Conservation (phyloP, 2,113 vertebrate species). For the Leptobrachium ailaonicum region DNA sequence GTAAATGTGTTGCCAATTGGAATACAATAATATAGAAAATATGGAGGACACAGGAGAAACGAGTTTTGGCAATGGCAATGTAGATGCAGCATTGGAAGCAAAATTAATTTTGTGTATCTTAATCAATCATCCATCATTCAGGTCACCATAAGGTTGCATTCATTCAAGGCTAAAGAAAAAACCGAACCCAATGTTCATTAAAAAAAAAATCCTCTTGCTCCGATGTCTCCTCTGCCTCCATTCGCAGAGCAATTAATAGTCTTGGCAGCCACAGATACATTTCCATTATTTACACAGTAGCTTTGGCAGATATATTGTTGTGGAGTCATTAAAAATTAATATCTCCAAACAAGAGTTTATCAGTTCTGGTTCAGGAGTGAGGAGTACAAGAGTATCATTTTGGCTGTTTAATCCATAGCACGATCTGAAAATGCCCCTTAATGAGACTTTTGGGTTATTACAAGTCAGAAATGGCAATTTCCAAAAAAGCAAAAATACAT, state of each 20-base stretch:
- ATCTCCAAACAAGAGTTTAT: slow-evolving; percentile 42
- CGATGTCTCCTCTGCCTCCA: slow-evolving; percentile 2
- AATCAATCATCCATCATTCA: too few species aligned
- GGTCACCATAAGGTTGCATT: too few species aligned
- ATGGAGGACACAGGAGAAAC: too few species aligned
- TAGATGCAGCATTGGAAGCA: too few species aligned
- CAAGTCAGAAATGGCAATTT: slow-evolving; percentile 14
- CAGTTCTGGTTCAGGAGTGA: slow-evolving; percentile 14
- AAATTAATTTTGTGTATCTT: too few species aligned
- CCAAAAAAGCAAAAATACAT: neutral
- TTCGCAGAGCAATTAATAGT: slow-evolving; percentile 35
- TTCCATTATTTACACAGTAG: slow-evolving; percentile 38
- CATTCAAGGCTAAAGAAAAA: neutral
- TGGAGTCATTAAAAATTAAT: slow-evolving; percentile 45
- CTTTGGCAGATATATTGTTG: slow-evolving; percentile 44
- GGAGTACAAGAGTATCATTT: slow-evolving; percentile 15
- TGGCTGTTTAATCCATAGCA: slow-evolving; percentile 31
- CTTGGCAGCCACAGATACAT: slow-evolving; percentile 35
- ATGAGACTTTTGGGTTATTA: slow-evolving; percentile 29
- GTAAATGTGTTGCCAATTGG: too few species aligned
- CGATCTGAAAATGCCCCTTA: slow-evolving; percentile 26
- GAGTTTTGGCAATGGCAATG: too few species aligned
- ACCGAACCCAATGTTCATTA: too few species aligned
- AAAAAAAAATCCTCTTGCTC: neutral
- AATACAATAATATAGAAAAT: too few species aligned